Evolutionary conservation across 2,888 invertebrate genomes (phyloP).

Genomic region (Callyntrura sp.): DNA sequence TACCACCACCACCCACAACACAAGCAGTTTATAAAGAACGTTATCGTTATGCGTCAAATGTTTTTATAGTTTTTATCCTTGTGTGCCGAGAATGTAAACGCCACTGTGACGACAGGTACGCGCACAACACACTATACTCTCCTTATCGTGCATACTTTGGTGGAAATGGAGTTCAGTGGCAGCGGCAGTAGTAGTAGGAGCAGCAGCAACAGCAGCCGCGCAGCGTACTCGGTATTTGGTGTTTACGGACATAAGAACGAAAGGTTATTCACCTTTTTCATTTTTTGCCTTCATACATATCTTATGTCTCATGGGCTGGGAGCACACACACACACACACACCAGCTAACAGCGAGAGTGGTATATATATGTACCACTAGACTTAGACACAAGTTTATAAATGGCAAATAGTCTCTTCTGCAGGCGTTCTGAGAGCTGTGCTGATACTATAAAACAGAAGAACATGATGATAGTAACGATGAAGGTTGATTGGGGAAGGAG

Average conservation of each 20-base stretch:
- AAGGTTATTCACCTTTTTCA: conserved; percentile 26
- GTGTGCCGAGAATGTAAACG: not conserved
- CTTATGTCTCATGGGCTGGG: not conserved
- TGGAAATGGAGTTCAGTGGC: not conserved
- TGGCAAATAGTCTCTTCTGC: too few relatives aligned
- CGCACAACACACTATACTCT: too few relatives aligned
- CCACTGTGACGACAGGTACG: not conserved
- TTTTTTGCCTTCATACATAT: conserved; percentile 40
- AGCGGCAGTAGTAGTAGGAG: too few relatives aligned
- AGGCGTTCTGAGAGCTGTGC: not conserved
- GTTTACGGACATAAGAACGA: conserved; percentile 37
- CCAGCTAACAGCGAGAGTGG: not conserved
- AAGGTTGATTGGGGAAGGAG: not conserved
- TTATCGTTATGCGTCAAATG: too few relatives aligned
- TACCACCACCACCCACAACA: too few relatives aligned
- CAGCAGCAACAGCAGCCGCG: not conserved
- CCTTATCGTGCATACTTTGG: too few relatives aligned
- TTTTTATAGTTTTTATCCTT: too few relatives aligned
- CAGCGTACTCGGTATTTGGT: not conserved
- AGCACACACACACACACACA: too few relatives aligned
- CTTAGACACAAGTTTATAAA: conserved; percentile 19
- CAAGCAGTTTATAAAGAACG: too few relatives aligned
- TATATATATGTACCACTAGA: not conserved
- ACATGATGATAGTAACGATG: not conserved
- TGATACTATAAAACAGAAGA: not conserved